These are phyloP conservation scores for Pseudoatta argentina DNA, from an alignment of 1,140 invertebrate species.

Conservation along the genomic window DNA sequence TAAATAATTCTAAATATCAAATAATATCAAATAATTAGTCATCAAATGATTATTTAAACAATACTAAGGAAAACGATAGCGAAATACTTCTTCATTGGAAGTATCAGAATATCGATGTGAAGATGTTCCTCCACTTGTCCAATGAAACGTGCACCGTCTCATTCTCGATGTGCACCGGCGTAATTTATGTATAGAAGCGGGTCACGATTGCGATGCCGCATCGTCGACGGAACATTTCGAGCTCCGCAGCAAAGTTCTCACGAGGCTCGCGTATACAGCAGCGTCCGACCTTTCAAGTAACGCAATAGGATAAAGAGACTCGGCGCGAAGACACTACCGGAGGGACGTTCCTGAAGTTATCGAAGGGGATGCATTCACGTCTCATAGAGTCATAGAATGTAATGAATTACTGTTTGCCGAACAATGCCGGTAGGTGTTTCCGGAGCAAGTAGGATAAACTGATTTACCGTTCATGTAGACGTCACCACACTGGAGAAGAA, in stretches of 20 bases:
- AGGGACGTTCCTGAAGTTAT: conserved; percentile 67
- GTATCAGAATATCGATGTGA: conserved; percentile 52
- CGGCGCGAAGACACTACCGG: conserved; percentile 61
- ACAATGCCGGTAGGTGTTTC: conserved; percentile 72
- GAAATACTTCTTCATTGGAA: background rate
- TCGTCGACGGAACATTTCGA: conserved; percentile 66
- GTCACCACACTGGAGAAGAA: conserved; percentile 32
- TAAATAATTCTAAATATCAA: too few species aligned
- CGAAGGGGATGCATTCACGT: conserved; percentile 74
- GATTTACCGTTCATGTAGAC: conserved; percentile 72
- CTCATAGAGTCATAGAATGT: conserved; percentile 76
- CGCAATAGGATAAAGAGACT: conserved; percentile 40
- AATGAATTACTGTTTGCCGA: conserved; percentile 81
- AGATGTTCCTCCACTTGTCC: conserved; percentile 25
- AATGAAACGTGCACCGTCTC: conserved; percentile 42
- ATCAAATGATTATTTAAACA: background rate
- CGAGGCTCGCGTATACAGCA: conserved; percentile 61
- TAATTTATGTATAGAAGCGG: conserved; percentile 72
- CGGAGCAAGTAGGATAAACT: conserved; percentile 72
- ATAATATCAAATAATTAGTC: too few species aligned
- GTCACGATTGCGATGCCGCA: conserved; percentile 73
- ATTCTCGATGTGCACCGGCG: conserved; percentile 45
- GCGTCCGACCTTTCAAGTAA: conserved; percentile 50
- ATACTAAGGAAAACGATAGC: background rate
- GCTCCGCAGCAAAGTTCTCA: conserved; percentile 67